A percentile compares a stretch with the other conserved stretches of the same genome.
Conservation (phyloP, 2,113 vertebrate genomes). For the Eretmochelys imbricata region DNA sequence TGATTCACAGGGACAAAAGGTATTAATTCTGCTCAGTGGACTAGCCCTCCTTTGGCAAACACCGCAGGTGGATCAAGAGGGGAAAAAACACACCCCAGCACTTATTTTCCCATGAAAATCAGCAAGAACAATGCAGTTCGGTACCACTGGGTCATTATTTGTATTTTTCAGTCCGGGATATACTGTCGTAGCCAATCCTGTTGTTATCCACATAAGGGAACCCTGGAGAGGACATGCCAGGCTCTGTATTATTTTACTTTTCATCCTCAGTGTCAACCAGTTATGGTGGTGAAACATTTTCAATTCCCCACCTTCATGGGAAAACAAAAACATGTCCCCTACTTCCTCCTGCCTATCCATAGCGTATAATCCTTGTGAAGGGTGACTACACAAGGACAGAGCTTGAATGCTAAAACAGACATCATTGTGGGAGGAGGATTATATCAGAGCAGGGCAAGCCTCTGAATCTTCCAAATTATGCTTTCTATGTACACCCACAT, state of each 20-base stretch:
- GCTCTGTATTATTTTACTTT: neutral
- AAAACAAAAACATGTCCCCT: neutral
- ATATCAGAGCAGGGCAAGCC: fast-evolving
- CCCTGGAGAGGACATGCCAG: neutral
- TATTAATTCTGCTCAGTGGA: neutral
- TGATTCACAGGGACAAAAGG: neutral
- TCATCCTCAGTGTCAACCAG: neutral
- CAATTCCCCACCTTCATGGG: neutral
- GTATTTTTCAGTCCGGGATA: neutral
- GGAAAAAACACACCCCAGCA: neutral
- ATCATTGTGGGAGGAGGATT: fast-evolving
- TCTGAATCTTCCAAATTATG: neutral
- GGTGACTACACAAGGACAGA: neutral
- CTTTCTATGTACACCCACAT: neutral
- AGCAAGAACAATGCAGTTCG: neutral
- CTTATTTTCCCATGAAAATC: neutral
- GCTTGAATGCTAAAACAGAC: neutral
- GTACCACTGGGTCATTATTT: neutral
- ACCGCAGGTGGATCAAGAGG: neutral
- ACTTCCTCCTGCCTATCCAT: fast-evolving
- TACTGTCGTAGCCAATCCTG: neutral
- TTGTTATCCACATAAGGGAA: neutral
- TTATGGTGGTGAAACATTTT: neutral
- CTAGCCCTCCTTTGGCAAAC: neutral
- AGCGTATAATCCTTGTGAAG: neutral